These are phyloP conservation scores for Nycticryphes semicollaris DNA, from an alignment of 2,113 vertebrate genomes.

Conservation along the genomic window DNA sequence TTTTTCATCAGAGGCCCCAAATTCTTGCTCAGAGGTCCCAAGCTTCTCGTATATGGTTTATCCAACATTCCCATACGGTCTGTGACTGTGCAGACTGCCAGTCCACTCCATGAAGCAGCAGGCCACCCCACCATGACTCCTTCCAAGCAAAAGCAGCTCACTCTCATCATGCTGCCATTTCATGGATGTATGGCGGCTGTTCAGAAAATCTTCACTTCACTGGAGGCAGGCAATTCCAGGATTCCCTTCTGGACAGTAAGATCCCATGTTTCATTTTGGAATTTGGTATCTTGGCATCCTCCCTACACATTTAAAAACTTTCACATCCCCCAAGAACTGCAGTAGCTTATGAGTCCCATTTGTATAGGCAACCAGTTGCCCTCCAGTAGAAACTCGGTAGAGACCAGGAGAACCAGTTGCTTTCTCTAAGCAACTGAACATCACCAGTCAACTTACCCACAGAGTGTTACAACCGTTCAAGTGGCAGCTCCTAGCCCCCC, in stretches of 20 bases:
- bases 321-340: not conserved
- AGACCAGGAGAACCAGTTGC: not conserved
- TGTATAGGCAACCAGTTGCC: not conserved
- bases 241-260: not conserved
- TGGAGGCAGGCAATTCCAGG: not conserved
- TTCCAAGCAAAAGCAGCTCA: not conserved
- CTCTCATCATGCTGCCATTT: not conserved
- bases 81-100: not conserved
- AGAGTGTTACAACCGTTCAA: not conserved
- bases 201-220: not conserved
- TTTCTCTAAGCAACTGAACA: not conserved
- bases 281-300: not conserved
- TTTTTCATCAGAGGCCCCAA: constrained; percentile 31
- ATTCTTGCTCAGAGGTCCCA: constrained; percentile 27
- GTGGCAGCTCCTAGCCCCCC: not conserved
- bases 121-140: not conserved
- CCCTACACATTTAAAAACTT: not conserved
- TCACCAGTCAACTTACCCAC: not conserved
- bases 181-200: not conserved
- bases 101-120: not conserved
- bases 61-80: not conserved
- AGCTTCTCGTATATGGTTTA: constrained; percentile 2
- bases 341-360: not conserved
- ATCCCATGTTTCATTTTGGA: not conserved
- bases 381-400: not conserved